Percentiles rank a stretch among this genome's conserved stretches.
phyloP scores from a whole-genome alignment of 2,113 vertebrate species.

The Greenwoodochromis staneri region DNA sequence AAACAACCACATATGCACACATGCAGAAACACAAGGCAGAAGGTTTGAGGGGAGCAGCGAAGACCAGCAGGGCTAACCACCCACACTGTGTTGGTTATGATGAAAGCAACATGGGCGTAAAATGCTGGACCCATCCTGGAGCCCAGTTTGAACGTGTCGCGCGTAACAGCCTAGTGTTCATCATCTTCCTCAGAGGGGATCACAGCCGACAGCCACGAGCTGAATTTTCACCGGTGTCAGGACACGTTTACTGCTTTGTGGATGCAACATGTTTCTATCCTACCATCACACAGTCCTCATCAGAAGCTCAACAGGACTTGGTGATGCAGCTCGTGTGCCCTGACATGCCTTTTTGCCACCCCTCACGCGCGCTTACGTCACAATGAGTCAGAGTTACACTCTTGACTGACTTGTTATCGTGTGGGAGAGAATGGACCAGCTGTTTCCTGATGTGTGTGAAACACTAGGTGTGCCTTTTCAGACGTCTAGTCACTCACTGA shows the following conservation, averaged over 20 bases:
- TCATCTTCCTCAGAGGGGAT: not conserved
- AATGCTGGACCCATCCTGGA: not conserved
- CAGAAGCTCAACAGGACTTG: not conserved
- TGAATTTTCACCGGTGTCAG: not conserved
- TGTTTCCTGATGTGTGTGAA: not conserved
- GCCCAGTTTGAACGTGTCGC: not conserved
- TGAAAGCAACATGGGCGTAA: not conserved
- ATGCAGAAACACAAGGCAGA: not conserved
- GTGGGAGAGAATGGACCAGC: not conserved
- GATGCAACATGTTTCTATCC: not conserved
- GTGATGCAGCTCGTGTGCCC: not conserved
- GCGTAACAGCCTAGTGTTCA: not conserved
- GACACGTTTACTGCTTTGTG: not conserved
- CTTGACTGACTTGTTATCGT: not conserved
- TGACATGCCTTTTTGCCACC: slow-evolving; percentile 5
- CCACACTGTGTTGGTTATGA: slow-evolving; percentile 1
- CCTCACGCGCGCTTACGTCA: not conserved
- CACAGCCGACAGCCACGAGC: not conserved
- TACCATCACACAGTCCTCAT: not conserved
- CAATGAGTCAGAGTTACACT: slow-evolving; percentile 12
- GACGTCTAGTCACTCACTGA: not conserved
- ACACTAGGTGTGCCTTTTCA: not conserved
- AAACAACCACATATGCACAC: not conserved
- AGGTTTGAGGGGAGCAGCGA: not conserved
- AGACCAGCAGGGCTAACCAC: slow-evolving; percentile 6